A percentile compares a stretch with the other conserved stretches of the same genome.
phyloP scores from a whole-genome alignment of 2,888 invertebrate species.

The Meliscaeva auricollis region DNA sequence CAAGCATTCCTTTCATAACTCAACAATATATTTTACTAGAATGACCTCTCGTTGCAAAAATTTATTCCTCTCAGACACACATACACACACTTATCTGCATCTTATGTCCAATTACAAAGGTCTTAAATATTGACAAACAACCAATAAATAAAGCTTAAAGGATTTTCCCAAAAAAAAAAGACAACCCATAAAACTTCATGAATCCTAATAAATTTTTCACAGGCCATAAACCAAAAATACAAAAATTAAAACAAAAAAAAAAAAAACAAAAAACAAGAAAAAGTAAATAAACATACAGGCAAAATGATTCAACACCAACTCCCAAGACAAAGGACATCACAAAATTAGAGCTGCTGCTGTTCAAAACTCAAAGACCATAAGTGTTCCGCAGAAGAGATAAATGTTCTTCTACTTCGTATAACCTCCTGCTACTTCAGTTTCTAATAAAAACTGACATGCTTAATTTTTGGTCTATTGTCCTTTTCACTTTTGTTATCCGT shows the following conservation, averaged over 20 bases:
- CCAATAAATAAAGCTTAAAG: slow-evolving; percentile 21
- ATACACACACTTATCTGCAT: slow-evolving; percentile 7
- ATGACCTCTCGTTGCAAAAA: too few species aligned
- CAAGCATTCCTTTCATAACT: too few species aligned
- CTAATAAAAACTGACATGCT: slow-evolving; percentile 18
- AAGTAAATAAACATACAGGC: background rate
- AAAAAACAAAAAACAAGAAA: background rate
- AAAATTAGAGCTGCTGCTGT: background rate
- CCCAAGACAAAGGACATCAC: background rate
- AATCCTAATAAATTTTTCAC: slow-evolving; percentile 39
- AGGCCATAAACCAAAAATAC: slow-evolving; percentile 31
- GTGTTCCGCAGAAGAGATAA: background rate
- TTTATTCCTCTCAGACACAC: background rate
- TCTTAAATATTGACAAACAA: slow-evolving; percentile 35
- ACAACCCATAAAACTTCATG: slow-evolving; percentile 33
- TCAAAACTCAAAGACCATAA: slow-evolving; percentile 6
- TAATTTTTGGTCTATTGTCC: slow-evolving; percentile 42
- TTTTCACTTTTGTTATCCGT: slow-evolving; percentile 15
- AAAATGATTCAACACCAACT: slow-evolving; percentile 6
- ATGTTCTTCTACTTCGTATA: background rate
- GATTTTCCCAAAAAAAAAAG: background rate
- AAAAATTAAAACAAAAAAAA: background rate
- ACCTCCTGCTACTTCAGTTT: background rate
- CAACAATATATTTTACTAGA: too few species aligned
- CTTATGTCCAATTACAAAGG: slow-evolving; percentile 30